Base-by-base conservation (phyloP, 2,797 vertebrate genomes). In the Odontamblyopus lacepedii region DNA sequence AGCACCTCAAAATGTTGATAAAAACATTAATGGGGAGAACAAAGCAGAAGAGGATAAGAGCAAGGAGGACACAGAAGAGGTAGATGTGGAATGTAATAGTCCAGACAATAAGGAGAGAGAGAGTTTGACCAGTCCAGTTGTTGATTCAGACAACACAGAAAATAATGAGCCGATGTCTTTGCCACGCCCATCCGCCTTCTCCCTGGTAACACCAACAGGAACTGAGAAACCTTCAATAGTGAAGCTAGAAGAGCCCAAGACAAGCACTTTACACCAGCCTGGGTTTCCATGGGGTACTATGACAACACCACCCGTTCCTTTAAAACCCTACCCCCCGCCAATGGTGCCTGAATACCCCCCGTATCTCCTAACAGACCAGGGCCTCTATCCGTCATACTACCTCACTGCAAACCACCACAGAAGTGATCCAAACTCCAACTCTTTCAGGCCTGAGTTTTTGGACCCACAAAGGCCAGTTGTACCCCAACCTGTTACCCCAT, bases 111-210 rank as follows among this genome's bases (percentile, higher is more conserved):
- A 81, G 9, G 83, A 84, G 15, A 84, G 23, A 78, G 85, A 38
- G 71, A 77, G 7, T 68, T 83, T 59, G 63, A 64, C 70, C 8
- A 80, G 74, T 70, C 32, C 27, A 68, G 78, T 1, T 44, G 73
- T 35, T 71, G 88, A 83, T 26, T 27, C 4, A 72, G 87, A 87
- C 85, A 89, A 79, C 90, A 80, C 2, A 3, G 79, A 89, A 12
- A 85, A 79, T 15, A 81, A 92, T 59, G 92, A 93, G 32, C 78
- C 79, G 2, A 92, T 93, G 53, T 82, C 92, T 63, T 79, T 87
- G 27, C 88, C 76, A 1, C 92, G 93, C 83, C 92, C 93, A 2
- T 98, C 97, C 0, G 97, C 97, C 15, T 98, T 99, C 2, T 94
- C 95, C 2, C 95, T 93, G 0, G 96, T 98, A 6, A 94, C 95